Evolutionary conservation across 2,113 vertebrate genomes (phyloP).

Genomic region (Anolis carolinensis): DNA sequence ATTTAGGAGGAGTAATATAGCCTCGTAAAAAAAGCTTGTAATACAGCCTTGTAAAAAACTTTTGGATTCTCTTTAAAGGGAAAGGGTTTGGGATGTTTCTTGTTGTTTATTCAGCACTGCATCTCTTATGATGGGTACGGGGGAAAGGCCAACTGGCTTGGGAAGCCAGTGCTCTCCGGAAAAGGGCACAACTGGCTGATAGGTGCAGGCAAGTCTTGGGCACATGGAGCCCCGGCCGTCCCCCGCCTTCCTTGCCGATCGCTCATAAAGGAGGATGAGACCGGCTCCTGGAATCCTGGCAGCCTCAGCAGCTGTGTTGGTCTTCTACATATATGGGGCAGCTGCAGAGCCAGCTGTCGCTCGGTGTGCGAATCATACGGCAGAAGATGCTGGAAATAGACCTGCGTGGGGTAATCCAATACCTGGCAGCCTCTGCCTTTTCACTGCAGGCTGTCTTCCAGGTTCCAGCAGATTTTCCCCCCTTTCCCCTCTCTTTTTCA

Average conservation of each 20-base stretch:
- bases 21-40: not conserved
- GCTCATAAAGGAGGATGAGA: constrained; percentile 81
- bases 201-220: constrained; percentile 15
- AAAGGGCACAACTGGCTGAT: constrained; percentile 33
- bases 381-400: constrained; percentile 92
- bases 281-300: constrained; percentile 85
- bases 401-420: constrained; percentile 88
- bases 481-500: not conserved
- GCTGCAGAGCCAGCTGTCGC: constrained; percentile 94
- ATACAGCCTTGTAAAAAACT: not conserved
- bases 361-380: constrained; percentile 85
- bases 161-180: constrained; percentile 34
- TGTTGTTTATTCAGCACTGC: not conserved
- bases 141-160: not conserved
- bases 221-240: constrained; percentile 7
- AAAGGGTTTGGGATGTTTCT: not conserved
- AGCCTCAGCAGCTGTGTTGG: constrained; percentile 88
- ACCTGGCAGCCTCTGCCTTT: constrained; percentile 85
- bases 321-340: constrained; percentile 88
- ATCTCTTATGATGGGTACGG: not conserved
- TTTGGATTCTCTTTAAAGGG: not conserved
- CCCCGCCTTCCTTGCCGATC: constrained; percentile 53
- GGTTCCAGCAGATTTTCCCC: constrained; percentile 4
- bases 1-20: not conserved
- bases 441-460: constrained; percentile 69